Evolutionary conservation across 2,113 vertebrate species (phyloP).

Genomic region (Larimichthys polyactis): DNA sequence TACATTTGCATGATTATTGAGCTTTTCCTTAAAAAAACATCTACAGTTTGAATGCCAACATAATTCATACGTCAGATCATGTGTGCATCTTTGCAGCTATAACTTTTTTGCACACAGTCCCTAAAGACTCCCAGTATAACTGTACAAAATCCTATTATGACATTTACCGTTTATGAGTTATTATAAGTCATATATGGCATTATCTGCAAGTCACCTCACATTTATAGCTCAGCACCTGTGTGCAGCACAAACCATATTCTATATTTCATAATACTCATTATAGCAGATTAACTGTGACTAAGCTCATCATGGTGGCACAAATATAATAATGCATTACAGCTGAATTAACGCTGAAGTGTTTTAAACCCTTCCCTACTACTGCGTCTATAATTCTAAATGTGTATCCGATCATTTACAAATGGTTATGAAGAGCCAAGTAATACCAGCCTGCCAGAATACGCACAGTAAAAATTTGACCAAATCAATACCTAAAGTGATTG

Average conservation of each 20-base stretch:
- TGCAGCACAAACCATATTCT: neutral
- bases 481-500: conserved; percentile 25
- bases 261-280: conserved; percentile 9
- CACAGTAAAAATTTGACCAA: neutral
- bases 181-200: neutral
- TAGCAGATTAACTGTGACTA: conserved; percentile 15
- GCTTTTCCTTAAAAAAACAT: neutral
- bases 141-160: neutral
- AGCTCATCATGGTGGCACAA: neutral
- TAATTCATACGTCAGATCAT: neutral
- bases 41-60: neutral
- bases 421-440: neutral
- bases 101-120: neutral
- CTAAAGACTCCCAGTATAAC: neutral
- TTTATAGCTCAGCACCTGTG: neutral
- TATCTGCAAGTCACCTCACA: neutral
- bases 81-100: neutral
- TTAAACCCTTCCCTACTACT: neutral
- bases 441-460: neutral
- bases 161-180: neutral
- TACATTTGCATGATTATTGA: neutral
- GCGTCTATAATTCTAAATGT: neutral
- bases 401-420: neutral
- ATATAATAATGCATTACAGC: conserved; percentile 4
- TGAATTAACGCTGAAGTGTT: neutral